Percentiles rank a stretch among this genome's conserved stretches.
These are phyloP conservation scores for Syrphus vitripennis DNA, from an alignment of 2,888 invertebrate genomes.

Conservation along the genomic window DNA sequence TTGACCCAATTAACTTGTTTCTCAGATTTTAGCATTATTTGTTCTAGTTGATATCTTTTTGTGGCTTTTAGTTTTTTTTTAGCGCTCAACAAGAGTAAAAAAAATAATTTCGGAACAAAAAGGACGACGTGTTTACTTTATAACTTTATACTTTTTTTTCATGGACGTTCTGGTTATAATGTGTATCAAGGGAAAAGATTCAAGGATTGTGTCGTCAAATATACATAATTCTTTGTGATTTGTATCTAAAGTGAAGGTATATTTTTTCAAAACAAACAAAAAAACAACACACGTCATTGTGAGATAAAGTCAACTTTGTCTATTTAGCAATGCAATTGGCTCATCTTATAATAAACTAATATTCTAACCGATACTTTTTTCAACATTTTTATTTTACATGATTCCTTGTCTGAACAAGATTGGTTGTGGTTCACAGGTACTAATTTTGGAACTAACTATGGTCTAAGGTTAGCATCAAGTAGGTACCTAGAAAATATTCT, in stretches of 20 bases:
- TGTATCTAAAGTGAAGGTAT: not conserved
- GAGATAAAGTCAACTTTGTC: not conserved
- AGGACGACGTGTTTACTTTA: slow-evolving; percentile 11
- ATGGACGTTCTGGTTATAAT: not conserved
- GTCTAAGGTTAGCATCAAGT: too few species aligned
- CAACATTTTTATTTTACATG: too few species aligned
- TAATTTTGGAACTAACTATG: too few species aligned
- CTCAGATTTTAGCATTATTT: slow-evolving; percentile 21
- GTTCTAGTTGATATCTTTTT: not conserved
- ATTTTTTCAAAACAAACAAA: not conserved
- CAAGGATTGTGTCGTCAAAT: not conserved
- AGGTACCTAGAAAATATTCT: too few species aligned
- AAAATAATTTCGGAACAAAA: not conserved
- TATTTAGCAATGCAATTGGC: not conserved
- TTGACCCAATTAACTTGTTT: slow-evolving; percentile 55
- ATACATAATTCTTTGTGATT: not conserved
- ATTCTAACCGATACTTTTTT: too few species aligned
- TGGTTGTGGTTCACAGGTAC: too few species aligned
- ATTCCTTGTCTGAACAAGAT: too few species aligned
- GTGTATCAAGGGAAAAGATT: slow-evolving; percentile 7
- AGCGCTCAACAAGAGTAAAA: not conserved
- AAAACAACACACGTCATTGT: not conserved
- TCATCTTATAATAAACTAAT: too few species aligned
- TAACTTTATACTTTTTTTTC: too few species aligned
- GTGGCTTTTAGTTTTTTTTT: not conserved